Evolutionary conservation across 2,797 vertebrate genomes (phyloP).

Genomic region (Busarellus nigricollis): DNA sequence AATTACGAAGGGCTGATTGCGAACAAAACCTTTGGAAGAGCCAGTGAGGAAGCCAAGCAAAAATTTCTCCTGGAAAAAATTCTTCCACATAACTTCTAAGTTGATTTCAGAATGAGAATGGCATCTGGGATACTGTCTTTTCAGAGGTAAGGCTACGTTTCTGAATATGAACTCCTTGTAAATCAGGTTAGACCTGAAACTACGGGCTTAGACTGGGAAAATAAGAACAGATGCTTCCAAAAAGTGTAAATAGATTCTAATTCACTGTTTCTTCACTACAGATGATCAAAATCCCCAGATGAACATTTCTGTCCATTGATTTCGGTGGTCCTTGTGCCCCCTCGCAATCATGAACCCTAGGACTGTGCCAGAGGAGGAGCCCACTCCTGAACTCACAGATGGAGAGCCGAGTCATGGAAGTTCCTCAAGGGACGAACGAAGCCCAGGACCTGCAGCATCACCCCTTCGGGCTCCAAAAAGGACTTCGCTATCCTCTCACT

Average conservation of each 20-base stretch:
- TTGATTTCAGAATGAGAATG: not conserved
- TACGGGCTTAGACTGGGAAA: not conserved
- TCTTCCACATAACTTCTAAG: not conserved
- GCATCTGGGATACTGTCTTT: not conserved
- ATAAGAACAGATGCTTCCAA: not conserved
- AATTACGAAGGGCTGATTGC: not conserved
- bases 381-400: not conserved
- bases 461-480: not conserved
- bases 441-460: not conserved
- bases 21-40: not conserved
- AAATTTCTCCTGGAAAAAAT: not conserved
- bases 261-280: not conserved
- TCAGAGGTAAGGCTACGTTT: not conserved
- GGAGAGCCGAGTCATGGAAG: not conserved
- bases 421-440: not conserved
- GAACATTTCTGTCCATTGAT: not conserved
- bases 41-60: not conserved
- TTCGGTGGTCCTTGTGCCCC: not conserved
- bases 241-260: not conserved
- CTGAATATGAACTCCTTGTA: not conserved
- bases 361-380: not conserved
- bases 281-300: not conserved
- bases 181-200: not conserved
- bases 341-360: fast-evolving
- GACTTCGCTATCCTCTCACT: not conserved